Evolutionary conservation across 2,797 vertebrate genomes (phyloP).

Genomic region (Emydoidea blandingii): DNA sequence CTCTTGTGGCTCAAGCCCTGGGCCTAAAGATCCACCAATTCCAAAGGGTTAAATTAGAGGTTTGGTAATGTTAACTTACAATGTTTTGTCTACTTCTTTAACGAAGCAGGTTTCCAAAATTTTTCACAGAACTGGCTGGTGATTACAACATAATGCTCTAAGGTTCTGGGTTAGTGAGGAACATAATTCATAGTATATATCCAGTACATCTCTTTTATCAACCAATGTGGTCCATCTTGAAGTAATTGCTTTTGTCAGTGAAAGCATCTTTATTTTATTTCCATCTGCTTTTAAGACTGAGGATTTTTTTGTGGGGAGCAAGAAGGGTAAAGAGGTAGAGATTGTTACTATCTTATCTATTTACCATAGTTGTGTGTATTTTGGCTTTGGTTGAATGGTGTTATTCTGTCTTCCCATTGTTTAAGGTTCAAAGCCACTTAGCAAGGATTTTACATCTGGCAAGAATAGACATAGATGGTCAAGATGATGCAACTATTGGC

Average conservation of each 20-base stretch:
- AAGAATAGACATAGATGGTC: background rate
- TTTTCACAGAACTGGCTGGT: constrained; percentile 13
- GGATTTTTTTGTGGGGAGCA: background rate
- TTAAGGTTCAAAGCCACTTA: background rate
- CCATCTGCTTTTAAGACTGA: constrained; percentile 60
- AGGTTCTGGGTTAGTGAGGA: background rate
- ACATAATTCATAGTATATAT: constrained; percentile 24
- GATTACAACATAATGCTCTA: constrained; percentile 9
- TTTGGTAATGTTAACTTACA: background rate
- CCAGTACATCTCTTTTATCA: constrained; percentile 69
- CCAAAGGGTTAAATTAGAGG: background rate
- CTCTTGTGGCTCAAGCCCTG: background rate
- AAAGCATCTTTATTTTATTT: constrained; percentile 57
- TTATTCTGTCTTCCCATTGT: background rate
- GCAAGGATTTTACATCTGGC: background rate
- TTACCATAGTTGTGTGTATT: background rate
- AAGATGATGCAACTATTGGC: background rate
- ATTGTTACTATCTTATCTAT: background rate
- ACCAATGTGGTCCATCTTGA: constrained; percentile 83
- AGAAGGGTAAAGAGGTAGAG: background rate
- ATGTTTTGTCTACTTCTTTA: background rate
- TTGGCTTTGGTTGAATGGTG: background rate
- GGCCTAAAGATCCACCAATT: background rate
- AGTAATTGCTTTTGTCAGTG: constrained; percentile 66
- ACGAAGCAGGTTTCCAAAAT: constrained; percentile 16